Base-by-base conservation (phyloP, 2,113 vertebrate genomes). In the Cephalophus harveyi region DNA sequence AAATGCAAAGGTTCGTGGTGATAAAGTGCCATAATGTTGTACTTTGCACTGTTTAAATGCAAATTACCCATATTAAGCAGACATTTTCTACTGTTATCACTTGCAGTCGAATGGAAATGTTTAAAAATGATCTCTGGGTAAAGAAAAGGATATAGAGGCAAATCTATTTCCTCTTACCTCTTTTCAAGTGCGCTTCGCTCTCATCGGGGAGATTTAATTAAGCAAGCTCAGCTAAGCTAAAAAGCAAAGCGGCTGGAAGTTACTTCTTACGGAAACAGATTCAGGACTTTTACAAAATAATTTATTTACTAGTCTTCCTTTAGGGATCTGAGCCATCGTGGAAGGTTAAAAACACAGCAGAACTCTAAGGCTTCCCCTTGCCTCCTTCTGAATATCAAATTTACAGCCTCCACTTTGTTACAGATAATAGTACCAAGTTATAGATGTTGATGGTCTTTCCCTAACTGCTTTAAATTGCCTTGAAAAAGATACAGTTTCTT, bases 401-500 rank as follows among this genome's bases (percentile, higher is more conserved):
- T 92, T 97, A 91, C 57, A 93, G 94, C 97, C 95, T 95, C 60
- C 86, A 98, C 96, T 99, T 98, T 98, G 98, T 98, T 97, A 89
- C 97, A 98, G 98, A 98, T 98, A 98, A 98, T 89, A 98, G 98
- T 95, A 91, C 98, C 95, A 98, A 97, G 96, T 99, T 98, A 98
- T 90, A 98, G 98, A 98, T 98, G 99, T 97, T 98, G 98, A 99
- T 98, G 98, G 98, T 74, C 96, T 97, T 98, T 98, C 96, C 98
- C 98, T 98, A 97, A 93, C 97, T 97, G 98, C 97, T 98, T 99
- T 98, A 99, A 99, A 99, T 99, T 99, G 99, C 98, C 99, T 94
- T 98, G 96, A 98, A 99, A 99, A 99, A 99, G 98, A 99, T 99
- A 99, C 99, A 99, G 98, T 99, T 99, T 99, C 99, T 99, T 99